Base-by-base conservation (phyloP, 2,113 vertebrate species). In the Tachysurus vachellii region DNA sequence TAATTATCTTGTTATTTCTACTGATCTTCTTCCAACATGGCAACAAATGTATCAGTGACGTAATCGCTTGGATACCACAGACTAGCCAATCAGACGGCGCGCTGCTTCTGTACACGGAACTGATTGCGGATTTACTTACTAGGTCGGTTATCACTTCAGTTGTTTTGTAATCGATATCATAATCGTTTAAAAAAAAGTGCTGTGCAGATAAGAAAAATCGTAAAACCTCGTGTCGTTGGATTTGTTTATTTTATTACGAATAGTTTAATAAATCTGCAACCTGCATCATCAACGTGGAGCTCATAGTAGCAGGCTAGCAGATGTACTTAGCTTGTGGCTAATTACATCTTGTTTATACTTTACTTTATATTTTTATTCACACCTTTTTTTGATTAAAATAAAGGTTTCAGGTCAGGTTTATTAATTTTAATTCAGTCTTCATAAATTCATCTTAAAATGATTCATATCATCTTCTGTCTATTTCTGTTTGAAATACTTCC, bases 81-180 rank as follows among this genome's bases (percentile, higher is more conserved):
- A 59, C 3, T 68, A 85, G 68, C 95, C 94, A 95, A 94, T 93
- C 71, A 91, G n/a, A 85, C 47, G 47, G 79, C 84, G 44, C 10
- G 21, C 19, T 44, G 12, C 80, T 28, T 53, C 80, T 70, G 10
- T 80, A 93, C 93, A 93, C 93, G 95, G 94, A 96, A 95, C 28
- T 91, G 64, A 85, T 86, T 85, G 75, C 83, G 87, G 88, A 80
- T 86, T 91, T 88, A 86, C 70, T 61, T 81, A 36, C 86, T 91
- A 93, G 91, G 90, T 93, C 56, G 11, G 93, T 91, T 76, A 79
- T 89, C 53, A 47, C 53, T 23, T 68, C 36, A 28, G n/a, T 44
- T 87, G 73, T 77, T 91, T 59, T 54, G 85, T 64, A 66, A 31
- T 31, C 17, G 53, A 56, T 73, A 26, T 50, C 2, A 16, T n/a